A percentile compares a stretch with the other conserved stretches of the same genome.
These are phyloP conservation scores for Eupithecia insigniata DNA, from an alignment of 2,888 invertebrate species.

Conservation along the genomic window DNA sequence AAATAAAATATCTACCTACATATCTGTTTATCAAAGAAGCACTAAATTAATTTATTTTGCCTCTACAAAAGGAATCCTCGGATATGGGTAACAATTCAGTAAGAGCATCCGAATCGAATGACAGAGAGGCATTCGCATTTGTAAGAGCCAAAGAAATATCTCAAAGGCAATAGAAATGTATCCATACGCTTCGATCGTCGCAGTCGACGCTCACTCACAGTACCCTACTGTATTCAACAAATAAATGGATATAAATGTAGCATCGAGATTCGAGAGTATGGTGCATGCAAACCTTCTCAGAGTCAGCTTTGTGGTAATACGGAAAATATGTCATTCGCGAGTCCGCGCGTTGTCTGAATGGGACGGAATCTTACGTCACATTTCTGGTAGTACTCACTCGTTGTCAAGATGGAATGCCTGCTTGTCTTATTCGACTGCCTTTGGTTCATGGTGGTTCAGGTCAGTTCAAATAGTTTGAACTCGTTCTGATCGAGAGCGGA, in stretches of 20 bases:
- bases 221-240: conserved; percentile 60
- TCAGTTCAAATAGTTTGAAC: background rate
- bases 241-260: conserved; percentile 67
- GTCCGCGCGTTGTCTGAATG: background rate
- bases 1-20: too few relatives aligned
- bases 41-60: conserved; percentile 49
- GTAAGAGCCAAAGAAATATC: conserved; percentile 68
- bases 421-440: background rate
- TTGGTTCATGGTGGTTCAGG: background rate
- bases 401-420: background rate
- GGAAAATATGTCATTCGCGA: background rate
- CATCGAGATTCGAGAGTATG: conserved; percentile 53
- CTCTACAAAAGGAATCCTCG: conserved; percentile 44
- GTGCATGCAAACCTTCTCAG: conserved; percentile 32
- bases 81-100: conserved; percentile 45
- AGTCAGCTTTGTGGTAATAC: conserved; percentile 10
- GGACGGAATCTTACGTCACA: background rate
- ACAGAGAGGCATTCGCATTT: conserved; percentile 60
- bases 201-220: conserved; percentile 52
- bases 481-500: background rate
- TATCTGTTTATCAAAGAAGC: too few relatives aligned
- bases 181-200: conserved; percentile 58
- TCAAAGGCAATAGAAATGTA: conserved; percentile 64
- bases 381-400: background rate
- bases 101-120: conserved; percentile 45